A percentile compares a stretch with the other conserved stretches of the same genome.
Conservation (phyloP, 2,888 invertebrate species). For the Rhopalosiphum nymphaeae region DNA sequence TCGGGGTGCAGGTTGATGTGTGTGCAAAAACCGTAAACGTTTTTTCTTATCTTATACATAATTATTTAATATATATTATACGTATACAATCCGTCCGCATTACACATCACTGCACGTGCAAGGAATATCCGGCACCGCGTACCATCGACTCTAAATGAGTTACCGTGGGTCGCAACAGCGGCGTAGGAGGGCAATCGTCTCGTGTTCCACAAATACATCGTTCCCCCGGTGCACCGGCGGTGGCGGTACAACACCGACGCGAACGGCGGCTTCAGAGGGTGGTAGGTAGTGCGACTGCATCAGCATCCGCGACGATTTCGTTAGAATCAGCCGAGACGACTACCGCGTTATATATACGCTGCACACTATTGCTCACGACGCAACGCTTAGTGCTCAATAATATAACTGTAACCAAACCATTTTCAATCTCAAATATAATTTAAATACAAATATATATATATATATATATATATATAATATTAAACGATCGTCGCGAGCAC, state of each 20-base stretch:
- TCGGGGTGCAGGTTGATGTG: not conserved
- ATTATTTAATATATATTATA: not conserved
- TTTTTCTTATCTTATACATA: not conserved
- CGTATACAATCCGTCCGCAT: not conserved
- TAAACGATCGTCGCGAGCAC: not conserved
- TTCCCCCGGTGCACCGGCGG: not conserved
- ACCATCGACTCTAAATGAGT: constrained; percentile 44
- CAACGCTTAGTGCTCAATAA: constrained; percentile 52
- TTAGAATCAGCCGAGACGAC: not conserved
- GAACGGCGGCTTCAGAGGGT: constrained; percentile 6
- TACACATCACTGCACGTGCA: not conserved
- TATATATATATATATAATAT: not conserved
- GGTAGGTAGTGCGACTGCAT: constrained; percentile 13
- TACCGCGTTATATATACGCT: not conserved
- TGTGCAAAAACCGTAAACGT: not conserved
- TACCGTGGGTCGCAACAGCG: constrained; percentile 31
- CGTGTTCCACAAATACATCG: constrained; percentile 38
- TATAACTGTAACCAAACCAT: not conserved
- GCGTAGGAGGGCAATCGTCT: not conserved
- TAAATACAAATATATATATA: not conserved
- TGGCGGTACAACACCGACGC: not conserved
- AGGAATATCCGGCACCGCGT: constrained; percentile 3
- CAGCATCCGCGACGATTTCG: not conserved
- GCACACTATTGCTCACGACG: constrained; percentile 43
- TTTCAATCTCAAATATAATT: constrained; percentile 26